Evolutionary conservation across 2,888 invertebrate genomes (phyloP), one percentile per base, ranked within the genome.

Genomic region (Apodemia mormo): DNA sequence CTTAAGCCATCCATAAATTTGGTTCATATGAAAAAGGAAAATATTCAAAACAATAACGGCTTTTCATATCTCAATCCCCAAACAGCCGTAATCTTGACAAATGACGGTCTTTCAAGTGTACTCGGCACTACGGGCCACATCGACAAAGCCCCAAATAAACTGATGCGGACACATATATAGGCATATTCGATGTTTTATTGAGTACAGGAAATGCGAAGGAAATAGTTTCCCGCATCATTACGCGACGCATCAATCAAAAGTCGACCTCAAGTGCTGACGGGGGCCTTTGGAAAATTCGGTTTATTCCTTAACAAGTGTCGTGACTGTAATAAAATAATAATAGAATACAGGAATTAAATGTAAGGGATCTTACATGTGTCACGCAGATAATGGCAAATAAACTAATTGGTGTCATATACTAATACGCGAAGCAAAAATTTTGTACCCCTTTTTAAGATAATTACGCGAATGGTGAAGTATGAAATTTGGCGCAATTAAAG

Each of bases 101-200:
- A 92, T 91, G 87, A 89, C 87, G 89, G 92, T 92, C 87, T 87
- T 87, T 86, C 82, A 82, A 87, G 87, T 86, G 84, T 87, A 87
- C 86, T 86, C 87, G 85, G 85, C 85, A 87, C 86, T 85, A 85
- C 83, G 85, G 84, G 82, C 83, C 84, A 82, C 86, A 89, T 86
- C 88, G 90, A 92, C 92, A 90, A 89, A 88, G 86, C 86, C 87
- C 86, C 87, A 84, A 90, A 90, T 91, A 92, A 90, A 91, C 84
- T 85, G 89, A 86, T 85, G 84, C 85, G 83, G 86, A 85, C 86
- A 87, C 83, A 90, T 90, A 92, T 90, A 91, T 92, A 90, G 88
- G 89, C 90, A 90, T 89, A 89, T 90, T 92, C 84, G 88, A 90
- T 88, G 90, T 90, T 92, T 92, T 90, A 92, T 92, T 90, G 90